Evolutionary conservation across 2,113 vertebrate species (phyloP), one percentile per base, ranked within the genome.

Genomic region (Clupea harengus): DNA sequence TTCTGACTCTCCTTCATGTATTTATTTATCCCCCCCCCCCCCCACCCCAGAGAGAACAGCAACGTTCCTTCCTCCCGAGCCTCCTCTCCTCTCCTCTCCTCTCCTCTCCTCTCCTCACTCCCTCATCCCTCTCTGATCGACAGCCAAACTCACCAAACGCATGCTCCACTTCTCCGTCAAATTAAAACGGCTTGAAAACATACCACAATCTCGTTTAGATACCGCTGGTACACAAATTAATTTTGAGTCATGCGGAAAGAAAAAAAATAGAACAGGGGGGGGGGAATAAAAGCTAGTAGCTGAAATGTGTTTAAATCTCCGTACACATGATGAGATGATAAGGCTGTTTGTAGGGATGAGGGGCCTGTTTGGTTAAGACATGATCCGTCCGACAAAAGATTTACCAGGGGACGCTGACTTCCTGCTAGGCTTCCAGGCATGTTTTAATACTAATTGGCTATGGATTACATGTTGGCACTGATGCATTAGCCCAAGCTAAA

Each of bases 11-110:
- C 64, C 64, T 72, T 72, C 64, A 72, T 67, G 25, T 72, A 72
- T 72, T 88, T 88, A 90, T 90, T 91, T 88, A 86, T 84, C 88
- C 86, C 64, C 88, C 84, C 81, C 45, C 57, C 60, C 25, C 22
- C 22, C 54, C 54, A 5, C 20, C 3, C 57, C 5, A 5, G 2
- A 7, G 2, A 18, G 22, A 18, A 22, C 57, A 18, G 25, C 57
- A 67, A 6, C 28, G 64, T 72, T 28, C 64, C 57, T 57, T 64
- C 22, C 18, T 28, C 28, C n/a, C n/a, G 32, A 32, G 64, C 64
- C 64, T 72, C 64, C 39, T 1, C 39, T 39, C 39, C 39, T 39
- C 39, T 39, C 39, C 39, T 39, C 39, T 39, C 39, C 39, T 39
- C 39, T 39, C 39, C 39, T 39, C 39, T 39, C 39, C 39, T 39